phyloP scores from a whole-genome alignment of 2,797 vertebrate genomes.

The Phyllotis vaccarum region DNA sequence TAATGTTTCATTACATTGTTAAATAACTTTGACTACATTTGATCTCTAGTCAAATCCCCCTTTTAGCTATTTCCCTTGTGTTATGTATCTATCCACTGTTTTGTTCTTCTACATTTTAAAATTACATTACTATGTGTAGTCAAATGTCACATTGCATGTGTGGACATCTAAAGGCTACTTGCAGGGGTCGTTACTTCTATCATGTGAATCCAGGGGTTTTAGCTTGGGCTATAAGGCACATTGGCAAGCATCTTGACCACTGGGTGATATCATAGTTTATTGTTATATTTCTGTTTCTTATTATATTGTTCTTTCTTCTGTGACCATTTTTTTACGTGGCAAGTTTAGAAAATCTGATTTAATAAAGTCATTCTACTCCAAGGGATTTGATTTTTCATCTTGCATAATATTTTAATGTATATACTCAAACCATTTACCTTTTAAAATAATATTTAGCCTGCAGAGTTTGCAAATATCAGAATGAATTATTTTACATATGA shows the following conservation, averaged over 20 bases:
- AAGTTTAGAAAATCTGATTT: constrained; percentile 37
- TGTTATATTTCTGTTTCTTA: background rate
- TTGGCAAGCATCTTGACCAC: background rate
- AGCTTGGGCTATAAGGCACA: background rate
- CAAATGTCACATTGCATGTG: background rate
- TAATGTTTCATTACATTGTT: background rate
- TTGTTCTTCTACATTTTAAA: background rate
- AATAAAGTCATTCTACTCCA: constrained; percentile 28
- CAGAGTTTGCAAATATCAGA: constrained; percentile 27
- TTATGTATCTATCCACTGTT: background rate
- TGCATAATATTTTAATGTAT: background rate
- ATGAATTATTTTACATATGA: constrained; percentile 1
- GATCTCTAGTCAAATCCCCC: background rate
- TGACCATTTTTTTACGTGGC: background rate
- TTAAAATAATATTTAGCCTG: constrained; percentile 16
- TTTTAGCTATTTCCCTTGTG: background rate
- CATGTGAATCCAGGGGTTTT: background rate
- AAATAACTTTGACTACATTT: background rate
- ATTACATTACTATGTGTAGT: background rate
- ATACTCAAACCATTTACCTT: background rate
- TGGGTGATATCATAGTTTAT: too few species aligned
- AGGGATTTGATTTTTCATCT: background rate
- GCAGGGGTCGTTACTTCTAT: too few species aligned
- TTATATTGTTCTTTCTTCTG: background rate
- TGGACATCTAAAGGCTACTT: background rate